Evolutionary conservation across 2,888 invertebrate species (phyloP), one percentile per base, ranked within the genome.

Genomic region (Cephus nigrinus): DNA sequence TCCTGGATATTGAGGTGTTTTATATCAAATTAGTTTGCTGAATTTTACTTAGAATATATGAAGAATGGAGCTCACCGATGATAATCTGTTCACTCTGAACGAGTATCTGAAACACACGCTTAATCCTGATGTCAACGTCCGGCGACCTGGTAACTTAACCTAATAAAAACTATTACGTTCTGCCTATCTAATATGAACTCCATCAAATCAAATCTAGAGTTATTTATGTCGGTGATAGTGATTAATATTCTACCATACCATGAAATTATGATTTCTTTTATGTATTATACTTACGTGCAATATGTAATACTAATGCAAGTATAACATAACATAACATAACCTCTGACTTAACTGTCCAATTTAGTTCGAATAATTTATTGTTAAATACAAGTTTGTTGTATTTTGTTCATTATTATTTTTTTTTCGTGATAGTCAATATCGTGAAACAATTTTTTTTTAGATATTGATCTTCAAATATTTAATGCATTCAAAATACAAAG

Each of bases 41-140:
- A 55, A 55, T 55, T 55, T 55, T 55, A 55, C 23, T 23, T 23
- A 55, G 55, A 23, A 55, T 55, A 55, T 9, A 23, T 55, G 23
- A 71, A 88, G 78, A 84, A 98, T 98, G 98, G 98, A 98, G 91
- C 93, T 98, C 23, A 97, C 96, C 4, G 97, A 97, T 76, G 95
- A 95, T 73, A 98, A 98, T 93, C 93, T 97, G 85, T 93, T 95
- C 85, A 96, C 96, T 12, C 92, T 98, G 84, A 95, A 96, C 75
- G 95, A 95, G 86, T 98, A 97, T 92, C 93, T 98, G 84, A 95
- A 96, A 88, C 96, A 97, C 92, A 98, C 98, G 4, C 92, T 99
- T 40, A 97, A 94, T 88, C 96, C 97, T 0, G 97, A 98, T 90
- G 94, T 95, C 34, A 94, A 94, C 88, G 93, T 96, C 78, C 93